Base-by-base conservation (phyloP, 2,113 vertebrate species). In the Hemiprocne comata region DNA sequence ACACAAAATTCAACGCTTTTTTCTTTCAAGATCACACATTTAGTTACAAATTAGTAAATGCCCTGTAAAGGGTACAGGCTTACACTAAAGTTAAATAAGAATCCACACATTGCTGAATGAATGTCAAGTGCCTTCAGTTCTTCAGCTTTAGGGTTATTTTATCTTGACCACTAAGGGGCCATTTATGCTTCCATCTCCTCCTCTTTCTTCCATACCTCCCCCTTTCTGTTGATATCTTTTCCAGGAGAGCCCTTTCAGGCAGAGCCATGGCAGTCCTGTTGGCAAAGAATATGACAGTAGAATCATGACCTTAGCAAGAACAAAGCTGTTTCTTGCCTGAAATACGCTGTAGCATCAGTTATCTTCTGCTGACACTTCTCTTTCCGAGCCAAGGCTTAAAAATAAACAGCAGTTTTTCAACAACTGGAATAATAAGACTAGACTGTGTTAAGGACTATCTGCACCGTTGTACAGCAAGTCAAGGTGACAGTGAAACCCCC, bases 161-260 rank as follows among this genome's bases (percentile, higher is more conserved):
- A 34, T 44, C 36, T 51, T 81, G 61, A 44, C 14, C 15, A 16
- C 10, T n/a, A 58, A 67, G 17, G 4, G 5, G 5, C 4, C 21
- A 33, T 73, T 87, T 85, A 5, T 79, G 21, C 13, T 83, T 85
- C 15, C 7, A 65, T 31, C 7, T 82, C 8, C 17, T 83, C 20
- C 6, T 44, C 17, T 54, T 54, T 26, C 23, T 42, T 69, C 20
- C 29, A 55, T 1, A 1, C 4, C 13, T 4, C 29, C 38, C 11
- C 6, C 9, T 29, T 57, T 33, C 40, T n/a, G 4, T 18, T 18
- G 4, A 4, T 48, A 53, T 6, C 13, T 88, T 29, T 40, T 50
- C 16, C 25, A 34, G 10, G 34, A 82, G 1, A 44, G 4, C 18
- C 7, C 0, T 4, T 53, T 60, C 48, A 65, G 44, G 29, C 1